Conservation (phyloP, 2,113 vertebrate genomes). For the Tragelaphus strepsiceros region DNA sequence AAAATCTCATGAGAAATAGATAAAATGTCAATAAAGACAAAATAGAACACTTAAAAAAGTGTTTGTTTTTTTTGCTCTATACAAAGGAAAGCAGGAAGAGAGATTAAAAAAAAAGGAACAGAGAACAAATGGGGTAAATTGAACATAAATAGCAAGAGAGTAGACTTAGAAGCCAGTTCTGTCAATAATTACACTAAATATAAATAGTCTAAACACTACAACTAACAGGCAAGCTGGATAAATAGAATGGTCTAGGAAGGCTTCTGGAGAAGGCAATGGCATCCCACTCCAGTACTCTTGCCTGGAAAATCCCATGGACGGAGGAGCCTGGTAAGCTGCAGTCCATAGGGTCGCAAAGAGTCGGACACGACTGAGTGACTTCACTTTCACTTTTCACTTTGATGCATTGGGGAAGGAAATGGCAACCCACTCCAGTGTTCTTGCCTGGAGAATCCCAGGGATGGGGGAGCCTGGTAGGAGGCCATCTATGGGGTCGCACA, state of each 20-base stretch:
- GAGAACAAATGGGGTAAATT: background rate
- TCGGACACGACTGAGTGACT: no score
- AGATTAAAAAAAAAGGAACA: background rate
- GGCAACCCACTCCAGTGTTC: no score
- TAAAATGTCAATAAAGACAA: background rate
- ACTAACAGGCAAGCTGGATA: background rate
- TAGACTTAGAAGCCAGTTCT: background rate
- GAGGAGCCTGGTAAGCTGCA: no score
- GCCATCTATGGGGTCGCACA: no score
- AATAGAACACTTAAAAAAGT: background rate
- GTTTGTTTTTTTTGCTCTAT: background rate
- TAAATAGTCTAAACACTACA: background rate
- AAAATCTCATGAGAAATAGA: background rate
- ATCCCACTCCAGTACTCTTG: no score
- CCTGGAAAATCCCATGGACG: no score
- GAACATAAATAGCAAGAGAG: background rate
- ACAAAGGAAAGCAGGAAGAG: background rate
- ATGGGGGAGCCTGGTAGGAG: no score
- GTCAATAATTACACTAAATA: constrained; percentile 8
- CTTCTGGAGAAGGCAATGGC: background rate
- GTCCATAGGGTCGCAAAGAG: no score
- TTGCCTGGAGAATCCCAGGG: no score
- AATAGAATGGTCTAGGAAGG: background rate
- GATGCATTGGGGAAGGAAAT: no score
- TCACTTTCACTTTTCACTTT: no score